A percentile compares a stretch with the other conserved stretches of the same genome.
These are phyloP conservation scores for Clitarchus hookeri DNA, from an alignment of 2,888 invertebrate species.

Conservation along the genomic window DNA sequence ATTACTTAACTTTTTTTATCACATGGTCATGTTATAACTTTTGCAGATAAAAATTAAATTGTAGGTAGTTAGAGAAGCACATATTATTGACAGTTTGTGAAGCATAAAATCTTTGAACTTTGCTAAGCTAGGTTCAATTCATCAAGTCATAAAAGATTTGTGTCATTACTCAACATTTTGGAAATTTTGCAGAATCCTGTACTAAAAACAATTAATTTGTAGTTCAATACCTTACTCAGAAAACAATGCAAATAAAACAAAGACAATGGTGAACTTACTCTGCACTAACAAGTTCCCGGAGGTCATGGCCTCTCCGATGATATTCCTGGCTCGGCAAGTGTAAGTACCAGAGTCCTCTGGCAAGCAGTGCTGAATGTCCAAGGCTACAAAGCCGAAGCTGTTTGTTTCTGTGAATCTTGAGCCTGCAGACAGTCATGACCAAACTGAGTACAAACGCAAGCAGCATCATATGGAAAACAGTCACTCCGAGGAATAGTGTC, in stretches of 20 bases:
- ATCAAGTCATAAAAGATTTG: neutral
- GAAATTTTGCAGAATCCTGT: neutral
- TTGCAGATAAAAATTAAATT: too few relatives aligned
- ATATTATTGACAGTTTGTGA: too few relatives aligned
- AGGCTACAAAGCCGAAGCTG: conserved; percentile 95
- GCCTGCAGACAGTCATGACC: conserved; percentile 52
- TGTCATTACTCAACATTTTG: neutral
- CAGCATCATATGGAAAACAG: neutral
- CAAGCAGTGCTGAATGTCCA: conserved; percentile 94
- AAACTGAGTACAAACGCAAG: neutral
- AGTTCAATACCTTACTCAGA: neutral
- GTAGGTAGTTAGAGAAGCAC: too few relatives aligned
- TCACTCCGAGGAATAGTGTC: too few relatives aligned
- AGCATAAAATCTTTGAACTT: too few relatives aligned
- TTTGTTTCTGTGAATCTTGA: conserved; percentile 95
- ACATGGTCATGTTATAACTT: too few relatives aligned
- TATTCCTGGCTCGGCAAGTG: conserved; percentile 90
- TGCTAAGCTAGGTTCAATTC: too few relatives aligned
- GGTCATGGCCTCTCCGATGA: conserved; percentile 90
- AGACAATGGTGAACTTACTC: conserved; percentile 58
- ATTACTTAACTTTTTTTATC: too few relatives aligned
- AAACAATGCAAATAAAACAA: conserved; percentile 11
- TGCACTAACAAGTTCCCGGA: conserved; percentile 85
- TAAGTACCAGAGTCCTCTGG: conserved; percentile 97
- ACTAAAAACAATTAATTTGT: neutral